Evolutionary conservation across 2,888 invertebrate species (phyloP), one percentile per base, ranked within the genome.

Genomic region (Harpalus rubripes): DNA sequence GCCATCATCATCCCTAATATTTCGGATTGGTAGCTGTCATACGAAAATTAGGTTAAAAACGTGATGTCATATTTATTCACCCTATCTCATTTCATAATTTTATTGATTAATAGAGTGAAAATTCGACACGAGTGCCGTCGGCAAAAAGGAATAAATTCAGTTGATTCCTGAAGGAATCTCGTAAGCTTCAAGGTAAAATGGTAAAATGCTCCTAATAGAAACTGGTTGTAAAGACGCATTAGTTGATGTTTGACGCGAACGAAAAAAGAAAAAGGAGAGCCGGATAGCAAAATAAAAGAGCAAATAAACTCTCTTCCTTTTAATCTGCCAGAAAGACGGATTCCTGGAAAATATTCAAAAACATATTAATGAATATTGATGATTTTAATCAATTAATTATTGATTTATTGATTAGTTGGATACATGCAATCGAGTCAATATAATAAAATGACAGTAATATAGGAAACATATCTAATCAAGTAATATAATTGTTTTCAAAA

Each of bases 221-320:
- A 78, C 41, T 41, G 72, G 72, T 44, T 74, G 72, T 74, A 74
- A 74, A 74, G 72, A 74, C 78, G 58, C 56, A 78, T 78, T 78
- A 78, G 78, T 59, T 78, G 78, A 78, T 78, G 78, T 78, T 58
- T 78, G 26, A 78, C 78, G 78, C 78, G 76, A 12, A 32, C 6
- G 10, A 52, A 52, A 52, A 12, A 52, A 52, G 44, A 52, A 52
- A 52, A 8, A 52, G 10, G 7, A 52, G 44, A 59, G 16, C 32
- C 16, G 18, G 59, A 15, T 59, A 16, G 16, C 10, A 5, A 59
- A 16, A 16, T 59, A 15, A 59, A 59, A 59, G 7, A 15, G 44
- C 7, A 8, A 52, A 59, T 59, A 15, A 18, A 59, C 7, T 1
- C 59, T 1, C n/a, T 59, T 18, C 15, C 4, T 16, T 59, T 59